Conservation (phyloP, 2,113 vertebrate species). For the Sebastes schlegelii region DNA sequence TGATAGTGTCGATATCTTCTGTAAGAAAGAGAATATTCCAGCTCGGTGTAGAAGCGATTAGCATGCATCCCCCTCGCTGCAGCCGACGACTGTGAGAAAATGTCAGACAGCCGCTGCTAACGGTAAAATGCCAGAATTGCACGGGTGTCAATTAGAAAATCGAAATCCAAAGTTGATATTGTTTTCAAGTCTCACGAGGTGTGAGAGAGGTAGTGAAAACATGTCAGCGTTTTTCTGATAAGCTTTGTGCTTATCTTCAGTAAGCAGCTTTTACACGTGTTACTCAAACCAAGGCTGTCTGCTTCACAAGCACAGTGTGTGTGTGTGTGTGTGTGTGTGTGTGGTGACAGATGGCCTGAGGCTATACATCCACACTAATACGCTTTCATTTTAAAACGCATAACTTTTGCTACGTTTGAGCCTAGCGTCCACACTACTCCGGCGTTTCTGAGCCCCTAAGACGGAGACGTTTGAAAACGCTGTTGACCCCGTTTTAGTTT, state of each 20-base stretch:
- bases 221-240: conserved; percentile 4
- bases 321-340: too few species aligned
- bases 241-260: not conserved
- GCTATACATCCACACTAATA: too few species aligned
- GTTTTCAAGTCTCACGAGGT: conserved; percentile 41
- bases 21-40: not conserved
- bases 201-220: conserved; percentile 6
- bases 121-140: conserved; percentile 56
- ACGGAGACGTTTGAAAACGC: too few species aligned
- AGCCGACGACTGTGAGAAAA: conserved; percentile 57
- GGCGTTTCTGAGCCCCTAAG: too few species aligned
- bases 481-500: too few species aligned
- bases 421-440: too few species aligned
- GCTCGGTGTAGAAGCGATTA: conserved; percentile 28
- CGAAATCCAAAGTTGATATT: conserved; percentile 51
- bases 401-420: too few species aligned
- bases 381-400: not conserved
- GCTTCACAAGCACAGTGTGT: conserved; percentile 16
- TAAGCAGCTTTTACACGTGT: not conserved
- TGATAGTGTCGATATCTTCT: too few species aligned
- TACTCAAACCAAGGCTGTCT: not conserved
- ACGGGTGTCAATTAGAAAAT: conserved; percentile 57
- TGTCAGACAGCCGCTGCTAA: conserved; percentile 58
- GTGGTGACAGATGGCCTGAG: too few species aligned
- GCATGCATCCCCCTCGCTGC: conserved; percentile 48